Conservation (phyloP, 2,113 vertebrate genomes). For the Pelodiscus sinensis region DNA sequence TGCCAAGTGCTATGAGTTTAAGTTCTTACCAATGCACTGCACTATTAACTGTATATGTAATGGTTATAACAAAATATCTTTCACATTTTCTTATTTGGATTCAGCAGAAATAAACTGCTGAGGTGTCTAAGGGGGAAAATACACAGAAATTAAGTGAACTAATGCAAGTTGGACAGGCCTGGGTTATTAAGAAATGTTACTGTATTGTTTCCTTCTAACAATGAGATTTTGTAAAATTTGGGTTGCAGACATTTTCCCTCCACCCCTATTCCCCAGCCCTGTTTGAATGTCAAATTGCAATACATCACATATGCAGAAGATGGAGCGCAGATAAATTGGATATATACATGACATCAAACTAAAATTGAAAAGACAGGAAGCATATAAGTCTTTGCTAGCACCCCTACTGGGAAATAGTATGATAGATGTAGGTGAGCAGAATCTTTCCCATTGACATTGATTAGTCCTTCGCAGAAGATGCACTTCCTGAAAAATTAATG, state of each 20-base stretch:
- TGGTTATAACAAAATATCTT: neutral
- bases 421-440: neutral
- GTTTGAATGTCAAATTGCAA: slow-evolving; percentile 3
- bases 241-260: neutral
- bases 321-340: neutral
- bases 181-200: slow-evolving; percentile 26
- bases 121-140: neutral
- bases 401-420: neutral
- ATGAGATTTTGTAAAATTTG: slow-evolving; percentile 26
- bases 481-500: slow-evolving; percentile 5
- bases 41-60: neutral
- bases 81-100: neutral
- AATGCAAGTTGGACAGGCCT: slow-evolving; percentile 14
- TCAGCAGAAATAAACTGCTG: slow-evolving; percentile 4
- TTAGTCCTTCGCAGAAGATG: slow-evolving; percentile 52
- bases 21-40: neutral
- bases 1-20: neutral
- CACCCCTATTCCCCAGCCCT: neutral
- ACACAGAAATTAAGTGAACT: slow-evolving; percentile 27
- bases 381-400: neutral
- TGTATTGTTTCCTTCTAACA: slow-evolving; percentile 6
- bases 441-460: slow-evolving; percentile 9
- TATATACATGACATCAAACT: neutral
- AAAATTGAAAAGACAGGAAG: neutral
- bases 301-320: neutral